These are phyloP conservation scores for Vulpes lagopus DNA, from an alignment of 2,113 vertebrate genomes.

Conservation along the genomic window DNA sequence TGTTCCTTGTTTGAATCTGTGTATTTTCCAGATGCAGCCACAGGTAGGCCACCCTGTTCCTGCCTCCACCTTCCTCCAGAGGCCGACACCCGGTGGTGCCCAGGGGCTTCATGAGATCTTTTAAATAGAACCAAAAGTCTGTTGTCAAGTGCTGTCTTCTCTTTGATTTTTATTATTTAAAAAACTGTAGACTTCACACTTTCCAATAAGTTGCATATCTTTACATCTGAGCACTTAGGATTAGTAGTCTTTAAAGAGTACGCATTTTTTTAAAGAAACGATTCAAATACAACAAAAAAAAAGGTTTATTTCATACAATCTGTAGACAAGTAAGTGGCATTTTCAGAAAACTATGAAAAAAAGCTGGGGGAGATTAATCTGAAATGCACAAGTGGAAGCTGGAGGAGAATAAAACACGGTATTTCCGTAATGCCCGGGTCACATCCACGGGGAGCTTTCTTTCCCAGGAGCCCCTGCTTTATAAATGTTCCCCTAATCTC, in stretches of 20 bases:
- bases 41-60: not conserved
- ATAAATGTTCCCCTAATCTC: not conserved
- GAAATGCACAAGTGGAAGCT: accelerated
- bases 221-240: accelerated
- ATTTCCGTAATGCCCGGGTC: accelerated
- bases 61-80: not conserved
- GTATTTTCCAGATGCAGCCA: not conserved
- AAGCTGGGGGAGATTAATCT: accelerated
- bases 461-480: not conserved
- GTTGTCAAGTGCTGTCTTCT: not conserved
- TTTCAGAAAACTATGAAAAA: not conserved
- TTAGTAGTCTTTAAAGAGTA: accelerated
- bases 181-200: not conserved
- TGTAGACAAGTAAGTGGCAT: not conserved
- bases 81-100: too few species aligned
- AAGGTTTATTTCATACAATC: not conserved
- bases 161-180: not conserved
- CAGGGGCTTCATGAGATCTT: not conserved
- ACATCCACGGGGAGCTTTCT: accelerated
- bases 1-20: not conserved
- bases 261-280: not conserved
- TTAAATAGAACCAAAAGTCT: not conserved
- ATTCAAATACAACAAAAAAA: not conserved
- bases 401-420: accelerated
- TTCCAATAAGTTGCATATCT: too few species aligned